Percentiles rank a stretch among this genome's conserved stretches.
Conservation (phyloP, 2,888 invertebrate genomes). For the Apamea sordens region DNA sequence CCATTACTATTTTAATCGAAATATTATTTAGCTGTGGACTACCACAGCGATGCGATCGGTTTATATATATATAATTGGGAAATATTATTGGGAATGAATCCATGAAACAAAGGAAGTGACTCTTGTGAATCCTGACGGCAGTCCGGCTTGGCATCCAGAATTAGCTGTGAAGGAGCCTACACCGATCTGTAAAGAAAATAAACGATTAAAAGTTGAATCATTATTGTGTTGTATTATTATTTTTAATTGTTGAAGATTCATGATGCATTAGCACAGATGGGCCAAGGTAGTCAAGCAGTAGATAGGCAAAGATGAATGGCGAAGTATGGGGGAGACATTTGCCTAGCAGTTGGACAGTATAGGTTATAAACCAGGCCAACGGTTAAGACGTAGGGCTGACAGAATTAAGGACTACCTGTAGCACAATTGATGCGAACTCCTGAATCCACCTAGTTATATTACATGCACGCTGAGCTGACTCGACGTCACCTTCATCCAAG, state of each 20-base stretch:
- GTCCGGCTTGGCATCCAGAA: conserved; percentile 75
- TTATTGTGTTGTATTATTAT: neutral
- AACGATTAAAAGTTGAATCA: neutral
- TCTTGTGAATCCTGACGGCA: conserved; percentile 79
- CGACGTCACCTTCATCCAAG: neutral
- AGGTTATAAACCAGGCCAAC: neutral
- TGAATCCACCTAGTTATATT: neutral
- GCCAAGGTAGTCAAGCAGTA: neutral
- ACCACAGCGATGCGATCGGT: neutral
- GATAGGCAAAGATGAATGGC: neutral
- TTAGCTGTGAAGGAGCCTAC: conserved; percentile 76
- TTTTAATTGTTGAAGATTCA: neutral
- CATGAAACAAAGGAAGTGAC: conserved; percentile 76
- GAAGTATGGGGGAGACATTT: neutral
- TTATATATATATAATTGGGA: neutral
- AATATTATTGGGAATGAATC: conserved; percentile 72
- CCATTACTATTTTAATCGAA: neutral
- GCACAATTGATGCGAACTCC: neutral
- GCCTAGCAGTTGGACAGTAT: neutral
- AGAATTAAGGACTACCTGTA: neutral
- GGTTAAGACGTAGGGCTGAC: neutral
- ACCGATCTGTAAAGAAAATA: conserved; percentile 70
- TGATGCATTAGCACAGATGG: neutral
- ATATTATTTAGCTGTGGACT: neutral
- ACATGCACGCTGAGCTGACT: neutral